Base-by-base conservation (phyloP, 2,797 vertebrate species). In the Macroramphosus scolopax region DNA sequence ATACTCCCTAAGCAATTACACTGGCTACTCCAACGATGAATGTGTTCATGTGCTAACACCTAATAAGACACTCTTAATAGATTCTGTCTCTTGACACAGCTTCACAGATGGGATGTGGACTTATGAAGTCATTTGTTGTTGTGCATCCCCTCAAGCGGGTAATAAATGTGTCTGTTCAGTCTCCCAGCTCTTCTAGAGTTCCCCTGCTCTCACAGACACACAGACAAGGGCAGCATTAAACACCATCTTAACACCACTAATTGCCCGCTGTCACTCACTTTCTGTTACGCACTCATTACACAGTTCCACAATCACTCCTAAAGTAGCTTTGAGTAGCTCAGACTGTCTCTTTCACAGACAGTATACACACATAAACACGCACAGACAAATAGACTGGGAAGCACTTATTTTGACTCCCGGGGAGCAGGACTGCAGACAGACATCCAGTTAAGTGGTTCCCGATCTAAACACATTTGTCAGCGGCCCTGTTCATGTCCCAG, bases 111-210 rank as follows among this genome's bases (percentile, higher is more conserved):
- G 25, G 11, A 13, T 36, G 37, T 29, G 17, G 26, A 31, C 67
- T 75, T 65, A 59, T 67, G 75, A 77, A 80, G 37, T 15, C 28
- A 67, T 82, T 74, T 72, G 48, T 60, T 76, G 47, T 59, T 48
- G 37, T 40, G 34, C 12, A 3, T 55, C 39, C 41, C 44, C 71
- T 65, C 63, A 3, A 63, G 67, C 1, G 18, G 33, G 41, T 64
- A 49, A 63, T 78, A 75, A 75, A 75, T 38, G 22, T 61, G 32
- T 67, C 65, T 46, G 56, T 68, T 66, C 35, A 49, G 56, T 47
- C 17, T 68, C 55, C 48, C 24, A 5, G 51, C 32, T n/a, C n/a
- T n/a, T n/a, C n/a, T n/a, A n/a, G n/a, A 31, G 17, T 12, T 46
- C 26, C 36, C 16, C 18, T 10, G 12, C n/a, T n/a, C n/a, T n/a